These are phyloP conservation scores for Vulpes ferrilata DNA, from an alignment of 2,113 vertebrate species.

Conservation along the genomic window DNA sequence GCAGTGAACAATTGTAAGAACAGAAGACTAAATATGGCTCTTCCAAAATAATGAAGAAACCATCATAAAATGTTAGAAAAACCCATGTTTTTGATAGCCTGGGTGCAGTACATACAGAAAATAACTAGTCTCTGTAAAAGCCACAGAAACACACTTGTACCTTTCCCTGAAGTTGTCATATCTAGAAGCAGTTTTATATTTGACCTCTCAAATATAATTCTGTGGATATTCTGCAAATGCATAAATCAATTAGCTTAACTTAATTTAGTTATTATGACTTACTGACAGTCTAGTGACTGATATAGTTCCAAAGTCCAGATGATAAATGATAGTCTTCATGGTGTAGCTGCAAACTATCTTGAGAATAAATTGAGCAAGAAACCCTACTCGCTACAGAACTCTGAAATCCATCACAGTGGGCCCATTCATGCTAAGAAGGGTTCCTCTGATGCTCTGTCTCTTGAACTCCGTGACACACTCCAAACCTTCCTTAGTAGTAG, in stretches of 20 bases:
- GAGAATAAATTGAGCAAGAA: neutral
- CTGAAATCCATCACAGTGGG: neutral
- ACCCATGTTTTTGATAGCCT: neutral
- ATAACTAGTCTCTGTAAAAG: neutral
- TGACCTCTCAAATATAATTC: neutral
- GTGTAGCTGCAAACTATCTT: neutral
- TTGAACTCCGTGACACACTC: neutral
- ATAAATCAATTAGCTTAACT: neutral
- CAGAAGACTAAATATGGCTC: neutral
- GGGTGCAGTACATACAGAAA: neutral
- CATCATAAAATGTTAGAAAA: neutral
- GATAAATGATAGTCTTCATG: neutral
- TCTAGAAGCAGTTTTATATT: slow-evolving; percentile 7
- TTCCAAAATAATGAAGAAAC: neutral
- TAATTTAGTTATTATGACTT: neutral
- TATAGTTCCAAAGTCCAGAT: neutral
- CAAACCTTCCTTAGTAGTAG: neutral
- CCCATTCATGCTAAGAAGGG: neutral
- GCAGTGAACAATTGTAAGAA: slow-evolving; percentile 46
- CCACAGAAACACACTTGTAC: neutral
- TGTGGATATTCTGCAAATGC: neutral
- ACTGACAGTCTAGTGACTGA: neutral
- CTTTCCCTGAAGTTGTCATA: neutral
- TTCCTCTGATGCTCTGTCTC: neutral
- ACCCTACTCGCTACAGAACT: neutral